Percentiles rank a stretch among this genome's conserved stretches.
These are phyloP conservation scores for Balearica regulorum DNA, from an alignment of 2,797 vertebrate species.

Conservation along the genomic window DNA sequence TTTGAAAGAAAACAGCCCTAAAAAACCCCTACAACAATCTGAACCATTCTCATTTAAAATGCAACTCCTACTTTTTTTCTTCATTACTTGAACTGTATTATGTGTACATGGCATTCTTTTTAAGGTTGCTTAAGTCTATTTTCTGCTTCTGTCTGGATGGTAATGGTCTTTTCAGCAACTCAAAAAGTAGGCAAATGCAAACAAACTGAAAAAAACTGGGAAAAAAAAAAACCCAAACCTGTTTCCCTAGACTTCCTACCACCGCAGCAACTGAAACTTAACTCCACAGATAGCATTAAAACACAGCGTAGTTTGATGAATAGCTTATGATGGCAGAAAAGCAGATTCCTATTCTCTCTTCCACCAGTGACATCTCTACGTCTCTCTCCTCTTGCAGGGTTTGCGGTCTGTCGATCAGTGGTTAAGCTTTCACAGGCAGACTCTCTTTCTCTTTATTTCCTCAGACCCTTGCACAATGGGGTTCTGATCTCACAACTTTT, in stretches of 20 bases:
- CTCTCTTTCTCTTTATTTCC: background rate
- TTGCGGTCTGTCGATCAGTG: background rate
- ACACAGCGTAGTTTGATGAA: background rate
- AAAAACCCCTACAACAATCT: background rate
- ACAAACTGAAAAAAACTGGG: background rate
- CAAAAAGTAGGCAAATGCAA: background rate
- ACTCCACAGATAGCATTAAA: background rate
- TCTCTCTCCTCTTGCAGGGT: background rate
- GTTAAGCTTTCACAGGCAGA: background rate
- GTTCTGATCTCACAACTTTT: background rate
- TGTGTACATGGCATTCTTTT: background rate
- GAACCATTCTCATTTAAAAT: background rate
- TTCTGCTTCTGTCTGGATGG: background rate
- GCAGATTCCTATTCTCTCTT: background rate
- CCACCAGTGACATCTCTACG: accelerated
- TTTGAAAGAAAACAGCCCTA: background rate
- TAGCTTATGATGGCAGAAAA: background rate
- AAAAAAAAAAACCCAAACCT: too few species aligned
- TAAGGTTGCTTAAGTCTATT: background rate
- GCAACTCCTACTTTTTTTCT: background rate
- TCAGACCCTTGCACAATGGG: background rate
- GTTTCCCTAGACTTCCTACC: background rate
- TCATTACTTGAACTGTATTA: background rate
- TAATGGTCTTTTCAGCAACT: background rate
- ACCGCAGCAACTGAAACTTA: background rate